phyloP scores from a whole-genome alignment of 2,113 vertebrate genomes.

The Ailurus styani region DNA sequence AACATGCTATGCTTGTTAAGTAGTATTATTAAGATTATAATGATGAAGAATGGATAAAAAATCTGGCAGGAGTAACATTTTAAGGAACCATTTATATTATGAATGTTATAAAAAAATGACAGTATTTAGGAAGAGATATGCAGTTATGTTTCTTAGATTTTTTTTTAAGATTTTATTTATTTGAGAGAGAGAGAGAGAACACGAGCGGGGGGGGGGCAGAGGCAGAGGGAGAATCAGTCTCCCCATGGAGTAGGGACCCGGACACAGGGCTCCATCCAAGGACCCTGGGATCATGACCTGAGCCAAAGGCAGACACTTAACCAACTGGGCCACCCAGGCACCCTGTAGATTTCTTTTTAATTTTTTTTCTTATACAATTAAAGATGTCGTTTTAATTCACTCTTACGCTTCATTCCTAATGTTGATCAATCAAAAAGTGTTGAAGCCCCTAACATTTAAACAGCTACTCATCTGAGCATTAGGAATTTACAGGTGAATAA shows the following conservation, averaged over 20 bases:
- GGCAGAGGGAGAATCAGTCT: background rate
- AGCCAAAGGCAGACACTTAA: background rate
- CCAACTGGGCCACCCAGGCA: background rate
- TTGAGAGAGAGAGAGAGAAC: background rate
- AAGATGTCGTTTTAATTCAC: background rate
- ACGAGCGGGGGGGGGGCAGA: too few species aligned
- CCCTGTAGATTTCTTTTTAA: background rate
- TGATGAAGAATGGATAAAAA: conserved; percentile 24
- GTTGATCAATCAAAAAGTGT: background rate
- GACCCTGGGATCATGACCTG: background rate
- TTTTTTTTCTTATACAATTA: background rate
- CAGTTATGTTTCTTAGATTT: background rate
- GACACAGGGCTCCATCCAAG: background rate
- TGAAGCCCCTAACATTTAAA: background rate
- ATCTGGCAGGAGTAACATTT: background rate
- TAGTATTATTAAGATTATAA: conserved; percentile 37
- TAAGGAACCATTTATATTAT: background rate
- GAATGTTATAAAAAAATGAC: background rate
- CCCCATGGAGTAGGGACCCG: background rate
- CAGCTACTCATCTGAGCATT: background rate
- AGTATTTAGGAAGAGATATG: background rate
- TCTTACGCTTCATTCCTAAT: background rate
- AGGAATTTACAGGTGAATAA: background rate
- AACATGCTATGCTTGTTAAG: conserved; percentile 27
- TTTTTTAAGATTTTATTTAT: background rate